A percentile compares a stretch with the other conserved stretches of the same genome.
phyloP scores from a whole-genome alignment of 2,888 invertebrate genomes.

The Carabus problematicus region DNA sequence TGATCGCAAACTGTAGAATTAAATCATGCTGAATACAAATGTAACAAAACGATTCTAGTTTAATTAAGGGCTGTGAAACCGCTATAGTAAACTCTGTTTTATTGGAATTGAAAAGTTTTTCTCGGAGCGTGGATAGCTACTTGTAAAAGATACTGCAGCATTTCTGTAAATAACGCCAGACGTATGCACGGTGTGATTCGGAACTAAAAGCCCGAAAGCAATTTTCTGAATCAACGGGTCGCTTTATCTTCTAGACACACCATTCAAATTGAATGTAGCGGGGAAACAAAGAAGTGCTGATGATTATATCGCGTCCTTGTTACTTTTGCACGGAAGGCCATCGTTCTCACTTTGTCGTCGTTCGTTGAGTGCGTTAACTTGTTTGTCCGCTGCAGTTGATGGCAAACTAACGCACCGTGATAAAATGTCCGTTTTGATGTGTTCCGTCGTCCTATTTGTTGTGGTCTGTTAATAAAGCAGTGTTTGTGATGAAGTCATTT shows the following conservation, averaged over 20 bases:
- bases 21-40: too few relatives aligned
- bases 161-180: conserved; percentile 27
- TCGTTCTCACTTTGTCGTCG: conserved; percentile 2
- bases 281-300: conserved; percentile 28
- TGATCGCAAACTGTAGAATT: too few relatives aligned
- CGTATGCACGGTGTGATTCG: conserved; percentile 33
- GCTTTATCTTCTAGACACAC: conserved; percentile 39
- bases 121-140: too few relatives aligned
- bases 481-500: not conserved
- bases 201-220: conserved; percentile 39
- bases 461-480: conserved; percentile 23
- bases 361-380: not conserved
- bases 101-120: too few relatives aligned
- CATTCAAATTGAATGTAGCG: conserved; percentile 37
- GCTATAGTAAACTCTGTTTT: too few relatives aligned
- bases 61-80: too few relatives aligned
- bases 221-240: conserved; percentile 39
- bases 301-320: conserved; percentile 20
- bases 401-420: conserved; percentile 3
- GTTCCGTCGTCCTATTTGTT: conserved; percentile 1
- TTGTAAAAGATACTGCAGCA: conserved; percentile 23
- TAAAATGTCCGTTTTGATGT: conserved; percentile 15
- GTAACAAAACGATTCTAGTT: too few relatives aligned
- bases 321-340: conserved; percentile 8
- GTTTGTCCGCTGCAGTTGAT: not conserved